A percentile compares a stretch with the other conserved stretches of the same genome.
These are phyloP conservation scores for Orycteropus afer DNA, from an alignment of 2,113 vertebrate genomes.

Conservation along the genomic window DNA sequence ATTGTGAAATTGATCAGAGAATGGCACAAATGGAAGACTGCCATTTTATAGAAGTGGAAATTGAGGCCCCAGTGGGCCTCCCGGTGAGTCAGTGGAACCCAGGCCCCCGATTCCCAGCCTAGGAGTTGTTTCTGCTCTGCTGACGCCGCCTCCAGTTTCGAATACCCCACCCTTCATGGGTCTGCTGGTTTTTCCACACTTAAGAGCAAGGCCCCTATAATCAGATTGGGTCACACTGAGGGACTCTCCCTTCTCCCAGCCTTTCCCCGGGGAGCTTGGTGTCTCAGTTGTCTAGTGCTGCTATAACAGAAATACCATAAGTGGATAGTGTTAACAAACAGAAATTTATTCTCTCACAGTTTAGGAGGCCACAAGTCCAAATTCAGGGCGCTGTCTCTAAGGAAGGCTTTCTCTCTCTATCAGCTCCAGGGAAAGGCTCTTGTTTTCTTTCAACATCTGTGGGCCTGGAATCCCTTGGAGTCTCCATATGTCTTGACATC, in stretches of 20 bases:
- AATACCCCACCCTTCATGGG: neutral
- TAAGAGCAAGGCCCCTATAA: neutral
- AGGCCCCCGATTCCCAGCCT: slow-evolving; percentile 19
- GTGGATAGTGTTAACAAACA: no score
- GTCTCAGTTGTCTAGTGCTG: no score
- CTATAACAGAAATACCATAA: no score
- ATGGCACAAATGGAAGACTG: neutral
- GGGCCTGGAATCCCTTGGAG: no score
- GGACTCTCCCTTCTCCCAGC: slow-evolving; percentile 41
- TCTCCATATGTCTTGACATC: no score
- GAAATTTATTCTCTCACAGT: no score
- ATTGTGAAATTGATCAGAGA: neutral
- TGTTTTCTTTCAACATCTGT: no score
- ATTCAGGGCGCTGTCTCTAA: no score
- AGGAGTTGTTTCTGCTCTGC: slow-evolving; percentile 56
- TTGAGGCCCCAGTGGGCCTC: neutral
- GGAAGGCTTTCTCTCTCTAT: no score
- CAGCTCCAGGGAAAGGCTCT: no score
- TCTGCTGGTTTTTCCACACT: slow-evolving; percentile 40
- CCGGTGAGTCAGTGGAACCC: slow-evolving; percentile 68
- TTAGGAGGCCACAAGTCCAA: no score
- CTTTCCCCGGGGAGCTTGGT: slow-evolving; percentile 13
- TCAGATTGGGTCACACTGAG: neutral
- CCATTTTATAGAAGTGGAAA: slow-evolving; percentile 40
- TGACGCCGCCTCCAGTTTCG: slow-evolving; percentile 47